Conservation (phyloP, 2,113 vertebrate species). For the Propithecus coquereli region DNA sequence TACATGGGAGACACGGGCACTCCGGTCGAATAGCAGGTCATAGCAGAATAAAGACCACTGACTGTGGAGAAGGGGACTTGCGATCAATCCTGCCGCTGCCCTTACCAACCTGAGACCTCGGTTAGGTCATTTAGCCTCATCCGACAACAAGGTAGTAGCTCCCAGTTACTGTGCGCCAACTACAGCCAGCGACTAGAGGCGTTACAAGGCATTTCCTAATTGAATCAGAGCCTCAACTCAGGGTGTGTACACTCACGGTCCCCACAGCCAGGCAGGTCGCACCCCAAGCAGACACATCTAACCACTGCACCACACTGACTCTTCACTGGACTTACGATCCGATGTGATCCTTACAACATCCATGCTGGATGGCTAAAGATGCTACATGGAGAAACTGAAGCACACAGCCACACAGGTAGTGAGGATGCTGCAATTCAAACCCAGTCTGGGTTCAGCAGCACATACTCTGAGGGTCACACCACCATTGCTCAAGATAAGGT, state of each 20-base stretch:
- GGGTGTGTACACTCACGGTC: neutral
- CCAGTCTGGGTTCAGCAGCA: neutral
- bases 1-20: neutral
- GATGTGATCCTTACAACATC: fast-evolving
- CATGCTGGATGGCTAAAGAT: neutral
- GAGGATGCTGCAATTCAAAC: neutral
- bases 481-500: neutral
- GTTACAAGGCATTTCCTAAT: neutral
- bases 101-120: neutral
- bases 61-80: neutral
- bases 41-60: neutral
- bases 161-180: neutral
- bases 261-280: neutral
- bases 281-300: neutral
- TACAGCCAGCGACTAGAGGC: neutral
- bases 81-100: neutral
- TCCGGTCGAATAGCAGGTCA: neutral
- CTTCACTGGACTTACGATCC: neutral
- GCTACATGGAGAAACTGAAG: neutral
- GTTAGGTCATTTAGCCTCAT: neutral
- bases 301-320: fast-evolving
- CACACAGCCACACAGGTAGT: fast-evolving
- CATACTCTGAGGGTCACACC: neutral
- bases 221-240: neutral
- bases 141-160: neutral